Conservation (phyloP, 2,113 vertebrate species). For the Brachionichthys hirsutus region DNA sequence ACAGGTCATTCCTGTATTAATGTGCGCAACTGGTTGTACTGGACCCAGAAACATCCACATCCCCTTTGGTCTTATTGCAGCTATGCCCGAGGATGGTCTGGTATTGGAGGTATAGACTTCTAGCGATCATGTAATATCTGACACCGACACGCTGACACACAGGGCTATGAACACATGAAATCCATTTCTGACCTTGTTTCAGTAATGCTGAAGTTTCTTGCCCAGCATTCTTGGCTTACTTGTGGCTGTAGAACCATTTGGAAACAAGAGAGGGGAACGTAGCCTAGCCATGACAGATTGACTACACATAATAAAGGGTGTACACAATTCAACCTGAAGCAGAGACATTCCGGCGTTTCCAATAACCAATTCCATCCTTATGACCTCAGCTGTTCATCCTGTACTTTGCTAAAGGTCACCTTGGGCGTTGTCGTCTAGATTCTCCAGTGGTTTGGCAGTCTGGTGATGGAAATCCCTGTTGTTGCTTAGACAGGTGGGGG, state of each 20-base stretch:
- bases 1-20: not conserved
- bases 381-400: constrained; percentile 13
- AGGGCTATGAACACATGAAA: not conserved
- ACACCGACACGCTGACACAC: constrained; percentile 20
- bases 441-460: constrained; percentile 61
- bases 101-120: constrained; percentile 9
- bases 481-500: constrained; percentile 12
- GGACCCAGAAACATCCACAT: not conserved
- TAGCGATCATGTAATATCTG: constrained; percentile 34
- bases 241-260: not conserved
- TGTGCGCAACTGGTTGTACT: constrained; percentile 6
- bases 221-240: not conserved
- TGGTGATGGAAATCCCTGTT: constrained; percentile 52
- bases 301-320: not conserved
- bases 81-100: not conserved
- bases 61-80: constrained; percentile 1
- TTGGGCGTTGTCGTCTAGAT: constrained; percentile 46
- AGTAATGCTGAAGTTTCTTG: not conserved
- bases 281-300: too few relatives aligned
- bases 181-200: not conserved
- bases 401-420: constrained; percentile 63
- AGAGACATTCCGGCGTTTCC: constrained; percentile 25
- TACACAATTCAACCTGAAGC: constrained; percentile 37
- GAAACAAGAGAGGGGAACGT: not conserved
- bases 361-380: constrained; percentile 18